Conservation (phyloP, 2,113 vertebrate species). For the Ceuthmochares aereus region DNA sequence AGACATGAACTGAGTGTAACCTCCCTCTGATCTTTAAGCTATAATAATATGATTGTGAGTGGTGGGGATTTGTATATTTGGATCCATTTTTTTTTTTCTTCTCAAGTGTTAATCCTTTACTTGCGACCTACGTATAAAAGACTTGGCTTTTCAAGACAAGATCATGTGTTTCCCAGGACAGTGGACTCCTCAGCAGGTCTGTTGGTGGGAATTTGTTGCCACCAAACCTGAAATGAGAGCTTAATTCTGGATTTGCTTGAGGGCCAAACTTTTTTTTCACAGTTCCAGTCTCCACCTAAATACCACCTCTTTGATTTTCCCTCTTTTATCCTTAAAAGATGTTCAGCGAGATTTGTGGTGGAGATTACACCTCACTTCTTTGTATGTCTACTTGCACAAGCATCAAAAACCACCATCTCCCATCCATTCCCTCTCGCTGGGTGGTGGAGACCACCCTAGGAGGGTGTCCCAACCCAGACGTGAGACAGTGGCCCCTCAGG, state of each 20-base stretch:
- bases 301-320: slow-evolving; percentile 22
- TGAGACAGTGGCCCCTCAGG: background rate
- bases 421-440: fast-evolving
- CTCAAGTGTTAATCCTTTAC: background rate
- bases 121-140: background rate
- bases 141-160: background rate
- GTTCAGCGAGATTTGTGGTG: background rate
- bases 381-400: background rate
- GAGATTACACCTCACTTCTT: background rate
- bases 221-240: background rate
- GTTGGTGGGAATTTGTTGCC: slow-evolving; percentile 46
- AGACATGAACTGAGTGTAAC: background rate
- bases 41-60: background rate
- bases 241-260: slow-evolving; percentile 29
- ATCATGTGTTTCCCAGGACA: background rate
- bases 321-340: background rate
- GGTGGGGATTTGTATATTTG: background rate
- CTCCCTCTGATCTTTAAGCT: background rate
- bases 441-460: background rate
- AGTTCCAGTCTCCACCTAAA: background rate
- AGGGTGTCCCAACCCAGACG: background rate
- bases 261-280: background rate
- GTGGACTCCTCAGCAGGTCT: background rate
- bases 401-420: background rate
- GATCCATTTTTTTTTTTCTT: background rate